Evolutionary conservation across 2,888 invertebrate species (phyloP).

Genomic region (Lasioglossum leucozonium): DNA sequence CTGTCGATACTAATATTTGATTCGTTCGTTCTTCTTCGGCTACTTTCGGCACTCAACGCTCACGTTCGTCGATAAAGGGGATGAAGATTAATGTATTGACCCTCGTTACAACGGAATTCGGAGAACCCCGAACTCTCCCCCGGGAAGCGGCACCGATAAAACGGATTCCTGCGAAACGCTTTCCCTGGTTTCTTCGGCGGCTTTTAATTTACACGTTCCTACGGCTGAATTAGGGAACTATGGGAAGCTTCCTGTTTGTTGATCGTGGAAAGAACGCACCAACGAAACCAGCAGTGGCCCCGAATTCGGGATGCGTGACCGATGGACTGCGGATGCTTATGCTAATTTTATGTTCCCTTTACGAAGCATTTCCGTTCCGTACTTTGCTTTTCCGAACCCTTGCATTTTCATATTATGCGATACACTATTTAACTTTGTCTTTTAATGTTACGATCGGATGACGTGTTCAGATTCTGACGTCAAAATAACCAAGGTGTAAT

Average conservation of each 20-base stretch:
- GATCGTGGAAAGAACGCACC: not conserved
- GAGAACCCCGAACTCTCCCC: not conserved
- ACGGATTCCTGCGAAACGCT: not conserved
- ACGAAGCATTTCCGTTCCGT: not conserved
- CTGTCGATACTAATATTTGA: too few species aligned
- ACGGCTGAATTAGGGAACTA: not conserved
- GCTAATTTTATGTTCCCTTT: not conserved
- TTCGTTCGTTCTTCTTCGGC: not conserved
- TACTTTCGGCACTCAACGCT: not conserved
- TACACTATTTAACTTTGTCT: too few species aligned
- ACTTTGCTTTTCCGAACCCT: not conserved
- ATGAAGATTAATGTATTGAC: constrained; percentile 21
- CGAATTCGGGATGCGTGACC: not conserved
- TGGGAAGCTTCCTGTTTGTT: not conserved
- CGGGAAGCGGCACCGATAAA: not conserved
- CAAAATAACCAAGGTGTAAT: too few species aligned
- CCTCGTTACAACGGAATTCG: not conserved
- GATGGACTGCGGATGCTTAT: not conserved
- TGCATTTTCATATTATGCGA: too few species aligned
- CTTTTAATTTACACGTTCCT: not conserved
- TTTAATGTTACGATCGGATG: not conserved
- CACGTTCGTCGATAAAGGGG: constrained; percentile 10
- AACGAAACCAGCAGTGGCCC: not conserved
- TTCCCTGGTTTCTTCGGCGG: not conserved
- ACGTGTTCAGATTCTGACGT: not conserved